A percentile compares a stretch with the other conserved stretches of the same genome.
Conservation (phyloP, 2,888 invertebrate genomes). For the Brachycybe producta region DNA sequence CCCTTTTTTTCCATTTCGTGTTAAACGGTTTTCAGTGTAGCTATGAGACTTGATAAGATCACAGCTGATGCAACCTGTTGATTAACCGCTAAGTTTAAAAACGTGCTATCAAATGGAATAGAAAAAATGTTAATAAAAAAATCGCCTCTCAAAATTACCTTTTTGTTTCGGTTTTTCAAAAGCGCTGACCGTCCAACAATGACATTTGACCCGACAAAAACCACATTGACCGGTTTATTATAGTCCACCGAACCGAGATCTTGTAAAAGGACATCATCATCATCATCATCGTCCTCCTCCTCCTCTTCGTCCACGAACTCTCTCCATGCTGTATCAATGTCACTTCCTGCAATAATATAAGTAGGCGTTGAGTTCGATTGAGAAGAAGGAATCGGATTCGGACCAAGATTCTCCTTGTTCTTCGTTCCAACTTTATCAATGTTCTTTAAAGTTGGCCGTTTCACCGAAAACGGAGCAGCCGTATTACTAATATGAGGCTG, state of each 20-base stretch:
- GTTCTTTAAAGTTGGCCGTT: not conserved
- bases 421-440: not conserved
- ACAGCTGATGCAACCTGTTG: too few species aligned
- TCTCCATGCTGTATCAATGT: not conserved
- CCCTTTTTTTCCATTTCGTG: too few species aligned
- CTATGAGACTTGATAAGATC: too few species aligned
- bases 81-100: too few species aligned
- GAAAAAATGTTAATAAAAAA: too few species aligned
- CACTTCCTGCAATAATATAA: not conserved
- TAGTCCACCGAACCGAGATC: not conserved
- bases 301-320: not conserved
- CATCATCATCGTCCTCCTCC: conserved; percentile 1
- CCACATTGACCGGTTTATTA: not conserved
- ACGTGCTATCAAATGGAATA: too few species aligned
- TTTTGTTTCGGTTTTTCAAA: conserved; percentile 9
- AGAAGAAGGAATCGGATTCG: not conserved
- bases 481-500: not conserved
- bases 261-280: not conserved
- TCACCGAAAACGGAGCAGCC: not conserved
- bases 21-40: too few species aligned
- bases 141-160: too few species aligned
- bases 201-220: conserved; percentile 10
- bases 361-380: not conserved
- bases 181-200: conserved; percentile 9
- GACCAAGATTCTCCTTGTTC: not conserved